Evolutionary conservation across 2,113 vertebrate genomes (phyloP), one percentile per base, ranked within the genome.

Genomic region (Origma solitaria): DNA sequence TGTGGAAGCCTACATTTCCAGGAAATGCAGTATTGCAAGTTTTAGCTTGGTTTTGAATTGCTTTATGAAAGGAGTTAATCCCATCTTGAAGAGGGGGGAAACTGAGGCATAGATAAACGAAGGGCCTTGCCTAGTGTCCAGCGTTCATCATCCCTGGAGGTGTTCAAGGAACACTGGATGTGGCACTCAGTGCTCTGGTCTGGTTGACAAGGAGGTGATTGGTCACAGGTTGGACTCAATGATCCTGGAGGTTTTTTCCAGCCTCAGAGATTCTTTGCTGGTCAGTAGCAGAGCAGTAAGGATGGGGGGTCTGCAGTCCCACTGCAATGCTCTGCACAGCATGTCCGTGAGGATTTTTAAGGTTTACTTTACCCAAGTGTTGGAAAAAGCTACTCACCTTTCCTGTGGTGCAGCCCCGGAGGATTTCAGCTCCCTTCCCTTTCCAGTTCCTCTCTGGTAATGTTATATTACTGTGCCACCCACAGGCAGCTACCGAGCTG

Each of bases 391-490:
- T 7, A 0, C 65, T 78, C 7, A 1, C 58, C 53, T n/a, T 18
- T 70, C n/a, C 9, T 2, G 8, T 38, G 65, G 57, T 0, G 0
- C 65, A 61, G 62, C 22, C 47, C 3, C 0, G 0, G 56, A 69
- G 60, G 70, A 71, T 44, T 44, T 35, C 90, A 86, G 64, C 58
- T 93, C 75, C 44, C 47, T 80, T 87, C 69, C 60, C 47, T 57
- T 85, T 38, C 70, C 81, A 47, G 10, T 65, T 90, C 50, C 82
- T 72, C 38, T 14, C 61, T 9, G 40, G 78, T 92, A 84, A 78
- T 2, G n/a, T 95, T 91, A 71, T 58, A 89, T 92, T 47, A 82
- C 89, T 87, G 84, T 92, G 93, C 91, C 92, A 84, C 95, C 94
- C 96, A 87, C 95, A 86, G 96, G 95, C 93, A 89, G 91, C 89